Conservation (phyloP, 2,797 vertebrate species). For the Rhinophrynus dorsalis region DNA sequence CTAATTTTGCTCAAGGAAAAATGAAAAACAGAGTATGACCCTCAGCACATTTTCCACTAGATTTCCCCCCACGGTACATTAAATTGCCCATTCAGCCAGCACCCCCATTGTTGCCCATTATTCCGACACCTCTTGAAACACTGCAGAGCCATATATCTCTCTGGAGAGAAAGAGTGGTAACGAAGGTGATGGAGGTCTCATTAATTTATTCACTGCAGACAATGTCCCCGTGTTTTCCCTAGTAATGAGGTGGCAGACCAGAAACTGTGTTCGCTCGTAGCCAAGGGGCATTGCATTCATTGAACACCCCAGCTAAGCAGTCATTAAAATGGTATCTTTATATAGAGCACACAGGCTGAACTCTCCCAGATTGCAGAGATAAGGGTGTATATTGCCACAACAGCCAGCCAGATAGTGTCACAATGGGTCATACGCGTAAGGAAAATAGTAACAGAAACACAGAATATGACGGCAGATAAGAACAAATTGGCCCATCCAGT, state of each 20-base stretch:
- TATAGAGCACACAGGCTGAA: background rate
- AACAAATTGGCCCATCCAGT: no score
- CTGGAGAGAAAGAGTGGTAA: background rate
- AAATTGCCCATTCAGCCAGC: background rate
- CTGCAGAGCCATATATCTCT: background rate
- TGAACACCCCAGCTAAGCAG: background rate
- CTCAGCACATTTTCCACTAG: no score
- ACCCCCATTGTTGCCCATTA: background rate
- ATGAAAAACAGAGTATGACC: no score
- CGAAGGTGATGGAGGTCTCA: background rate
- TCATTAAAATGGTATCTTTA: background rate
- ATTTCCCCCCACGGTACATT: no score
- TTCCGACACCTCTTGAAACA: background rate
- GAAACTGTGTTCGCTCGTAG: background rate
- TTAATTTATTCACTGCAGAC: background rate
- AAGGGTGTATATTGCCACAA: background rate
- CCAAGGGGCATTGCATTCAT: background rate
- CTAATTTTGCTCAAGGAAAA: no score
- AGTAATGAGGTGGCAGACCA: slow-evolving; percentile 19
- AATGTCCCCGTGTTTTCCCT: background rate
- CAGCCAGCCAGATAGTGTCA: no score
- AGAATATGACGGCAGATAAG: no score
- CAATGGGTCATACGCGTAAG: no score
- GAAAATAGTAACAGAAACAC: no score
- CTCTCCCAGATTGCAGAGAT: no score